Conservation (phyloP, 2,888 invertebrate species). For the Drosophila maculinotata region DNA sequence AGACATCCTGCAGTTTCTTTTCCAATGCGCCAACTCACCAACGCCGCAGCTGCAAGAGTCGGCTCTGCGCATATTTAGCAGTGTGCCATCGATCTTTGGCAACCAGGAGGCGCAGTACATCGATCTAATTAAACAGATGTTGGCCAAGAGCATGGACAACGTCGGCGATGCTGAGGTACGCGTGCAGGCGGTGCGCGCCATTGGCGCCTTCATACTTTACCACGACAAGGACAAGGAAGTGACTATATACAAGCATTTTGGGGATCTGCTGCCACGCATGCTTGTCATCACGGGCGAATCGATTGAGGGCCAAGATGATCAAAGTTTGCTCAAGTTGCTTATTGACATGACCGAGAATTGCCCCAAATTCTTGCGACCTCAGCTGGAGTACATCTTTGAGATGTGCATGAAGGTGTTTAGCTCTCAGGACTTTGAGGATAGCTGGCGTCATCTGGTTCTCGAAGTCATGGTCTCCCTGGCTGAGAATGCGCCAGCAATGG, state of each 20-base stretch:
- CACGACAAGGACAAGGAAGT: slow-evolving; percentile 94
- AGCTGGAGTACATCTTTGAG: slow-evolving; percentile 93
- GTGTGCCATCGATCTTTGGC: slow-evolving; percentile 98
- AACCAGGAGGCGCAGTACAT: slow-evolving; percentile 96
- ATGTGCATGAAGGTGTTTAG: slow-evolving; percentile 93
- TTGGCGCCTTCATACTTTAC: slow-evolving; percentile 94
- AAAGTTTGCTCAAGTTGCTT: slow-evolving; percentile 95
- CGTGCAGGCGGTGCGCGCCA: slow-evolving; percentile 93
- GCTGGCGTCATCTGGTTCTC: slow-evolving; percentile 95
- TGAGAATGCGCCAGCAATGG: slow-evolving; percentile 98
- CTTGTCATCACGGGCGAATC: slow-evolving; percentile 91
- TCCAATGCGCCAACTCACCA: slow-evolving; percentile 95
- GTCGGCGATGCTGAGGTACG: slow-evolving; percentile 90
- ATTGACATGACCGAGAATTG: slow-evolving; percentile 97
- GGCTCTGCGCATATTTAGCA: slow-evolving; percentile 97
- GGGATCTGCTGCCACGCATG: slow-evolving; percentile 92
- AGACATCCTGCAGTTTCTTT: slow-evolving; percentile 97
- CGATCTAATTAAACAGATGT: slow-evolving; percentile 97
- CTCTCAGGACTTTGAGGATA: slow-evolving; percentile 90
- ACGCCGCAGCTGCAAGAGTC: slow-evolving; percentile 95
- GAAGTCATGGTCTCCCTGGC: slow-evolving; percentile 93
- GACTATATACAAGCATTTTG: slow-evolving; percentile 94
- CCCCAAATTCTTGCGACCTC: slow-evolving; percentile 96
- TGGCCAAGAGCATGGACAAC: slow-evolving; percentile 92
- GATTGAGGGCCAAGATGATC: slow-evolving; percentile 93